Conservation (phyloP, 2,888 invertebrate genomes). For the Allophyes oxyacanthae region DNA sequence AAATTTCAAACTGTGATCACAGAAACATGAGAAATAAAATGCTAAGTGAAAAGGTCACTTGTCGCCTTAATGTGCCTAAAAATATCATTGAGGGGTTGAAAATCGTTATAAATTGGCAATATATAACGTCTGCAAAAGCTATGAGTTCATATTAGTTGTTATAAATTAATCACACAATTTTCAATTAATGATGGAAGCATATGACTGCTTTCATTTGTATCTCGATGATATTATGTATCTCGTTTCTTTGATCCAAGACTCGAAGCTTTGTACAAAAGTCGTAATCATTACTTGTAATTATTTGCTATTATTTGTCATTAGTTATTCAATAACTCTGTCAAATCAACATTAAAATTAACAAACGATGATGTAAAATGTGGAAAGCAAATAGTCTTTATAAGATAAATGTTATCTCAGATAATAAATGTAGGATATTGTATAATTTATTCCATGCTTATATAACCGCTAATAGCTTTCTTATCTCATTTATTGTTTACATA, state of each 20-base stretch:
- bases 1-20: slow-evolving; percentile 9
- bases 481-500: slow-evolving; percentile 25
- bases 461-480: too few relatives aligned
- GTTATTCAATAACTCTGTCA: background rate
- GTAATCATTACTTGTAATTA: slow-evolving; percentile 1
- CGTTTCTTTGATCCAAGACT: background rate
- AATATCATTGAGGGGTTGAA: too few relatives aligned
- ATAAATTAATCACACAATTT: too few relatives aligned
- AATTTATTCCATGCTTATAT: slow-evolving; percentile 28
- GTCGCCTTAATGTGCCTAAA: too few relatives aligned
- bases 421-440: slow-evolving; percentile 5
- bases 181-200: too few relatives aligned
- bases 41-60: too few relatives aligned
- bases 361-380: slow-evolving; percentile 9
- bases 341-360: slow-evolving; percentile 8
- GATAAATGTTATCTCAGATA: slow-evolving; percentile 16
- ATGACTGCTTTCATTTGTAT: too few relatives aligned
- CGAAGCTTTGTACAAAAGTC: background rate
- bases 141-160: too few relatives aligned
- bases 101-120: too few relatives aligned
- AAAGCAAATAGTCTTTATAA: slow-evolving; percentile 9
- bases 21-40: slow-evolving; percentile 5
- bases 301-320: background rate
- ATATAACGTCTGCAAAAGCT: too few relatives aligned
- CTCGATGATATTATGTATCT: background rate